These are phyloP conservation scores for Etheostoma spectabile DNA, from an alignment of 2,113 vertebrate species.

Conservation along the genomic window DNA sequence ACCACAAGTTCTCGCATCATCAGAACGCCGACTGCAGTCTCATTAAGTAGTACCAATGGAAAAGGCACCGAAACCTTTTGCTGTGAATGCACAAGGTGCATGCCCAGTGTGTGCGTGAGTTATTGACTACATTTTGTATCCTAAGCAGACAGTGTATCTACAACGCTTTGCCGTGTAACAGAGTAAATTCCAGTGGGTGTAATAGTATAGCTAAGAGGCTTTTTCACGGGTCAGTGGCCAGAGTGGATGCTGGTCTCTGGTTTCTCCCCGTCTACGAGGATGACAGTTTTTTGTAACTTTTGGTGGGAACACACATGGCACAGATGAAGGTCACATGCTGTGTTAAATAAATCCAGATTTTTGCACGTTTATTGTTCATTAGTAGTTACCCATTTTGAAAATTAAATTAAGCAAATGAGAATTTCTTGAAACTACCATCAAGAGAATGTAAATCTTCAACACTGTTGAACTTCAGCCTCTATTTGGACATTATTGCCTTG, in stretches of 20 bases:
- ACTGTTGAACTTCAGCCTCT: not conserved
- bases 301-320: constrained; percentile 11
- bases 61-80: constrained; percentile 16
- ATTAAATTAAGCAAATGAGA: not conserved
- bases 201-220: constrained; percentile 41
- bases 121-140: constrained; percentile 6
- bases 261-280: constrained; percentile 48
- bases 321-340: constrained; percentile 34
- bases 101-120: not conserved
- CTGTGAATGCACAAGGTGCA: constrained; percentile 9
- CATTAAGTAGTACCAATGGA: constrained; percentile 32
- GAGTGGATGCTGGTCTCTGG: constrained; percentile 41
- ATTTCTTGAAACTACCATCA: not conserved
- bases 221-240: constrained; percentile 50
- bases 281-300: constrained; percentile 45
- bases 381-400: not conserved
- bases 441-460: not conserved
- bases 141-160: constrained; percentile 25
- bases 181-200: constrained; percentile 54
- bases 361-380: not conserved
- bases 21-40: constrained; percentile 24
- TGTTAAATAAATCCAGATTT: constrained; percentile 11
- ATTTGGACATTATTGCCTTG: not conserved
- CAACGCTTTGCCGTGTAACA: constrained; percentile 41
- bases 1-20: constrained; percentile 39